Evolutionary conservation across 2,797 vertebrate genomes (phyloP).

Genomic region (Propithecus deckenii): DNA sequence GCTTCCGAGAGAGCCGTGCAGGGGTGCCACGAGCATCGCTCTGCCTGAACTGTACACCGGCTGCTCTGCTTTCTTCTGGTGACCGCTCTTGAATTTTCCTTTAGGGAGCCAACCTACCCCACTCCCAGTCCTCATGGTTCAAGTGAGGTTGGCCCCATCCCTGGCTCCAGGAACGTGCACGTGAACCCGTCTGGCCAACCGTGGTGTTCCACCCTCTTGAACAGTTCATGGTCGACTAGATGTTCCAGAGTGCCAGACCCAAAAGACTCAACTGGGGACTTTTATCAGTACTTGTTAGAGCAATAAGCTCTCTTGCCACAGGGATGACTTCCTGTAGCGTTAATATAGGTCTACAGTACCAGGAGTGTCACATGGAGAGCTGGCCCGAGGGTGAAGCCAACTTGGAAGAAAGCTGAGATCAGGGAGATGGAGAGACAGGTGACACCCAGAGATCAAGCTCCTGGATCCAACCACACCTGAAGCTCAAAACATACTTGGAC

Average conservation of each 20-base stretch:
- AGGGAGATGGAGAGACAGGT: neutral
- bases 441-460: neutral
- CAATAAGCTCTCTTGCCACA: neutral
- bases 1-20: neutral
- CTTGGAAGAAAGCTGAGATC: neutral
- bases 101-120: neutral
- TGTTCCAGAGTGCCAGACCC: neutral
- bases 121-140: neutral
- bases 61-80: neutral
- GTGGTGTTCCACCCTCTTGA: no score
- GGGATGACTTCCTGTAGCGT: neutral
- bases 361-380: neutral
- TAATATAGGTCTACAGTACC: accelerated
- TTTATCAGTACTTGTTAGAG: neutral
- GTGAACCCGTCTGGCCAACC: neutral
- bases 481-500: neutral
- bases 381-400: neutral
- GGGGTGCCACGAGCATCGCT: accelerated
- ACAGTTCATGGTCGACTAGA: neutral
- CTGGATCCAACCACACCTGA: neutral
- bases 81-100: neutral
- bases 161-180: neutral
- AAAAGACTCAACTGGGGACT: neutral
- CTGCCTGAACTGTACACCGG: neutral
- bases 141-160: neutral